Evolutionary conservation across 2,888 invertebrate species (phyloP), one percentile per base, ranked within the genome.

Genomic region (Isoperla grammatica): DNA sequence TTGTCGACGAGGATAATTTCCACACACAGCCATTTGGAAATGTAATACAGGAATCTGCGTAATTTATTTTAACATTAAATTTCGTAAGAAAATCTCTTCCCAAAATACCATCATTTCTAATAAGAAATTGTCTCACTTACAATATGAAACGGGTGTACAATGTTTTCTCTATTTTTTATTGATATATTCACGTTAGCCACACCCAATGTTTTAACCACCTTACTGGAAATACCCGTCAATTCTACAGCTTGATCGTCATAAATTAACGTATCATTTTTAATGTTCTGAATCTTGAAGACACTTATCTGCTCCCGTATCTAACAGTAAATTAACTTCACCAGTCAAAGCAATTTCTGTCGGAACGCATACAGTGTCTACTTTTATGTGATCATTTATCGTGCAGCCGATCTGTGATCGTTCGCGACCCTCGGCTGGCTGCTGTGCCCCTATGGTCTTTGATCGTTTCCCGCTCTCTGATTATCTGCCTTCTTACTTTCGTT

Each of bases 251-350:
- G n/a, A 40, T 40, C 40, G 4, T 40, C 11, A 13, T 59, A 37
- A 19, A 45, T 49, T 56, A 37, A 37, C 8, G 59, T 57, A 40
- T 60, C 57, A n/a, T 29, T 55, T 22, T 56, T 43, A 3, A 61
- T 54, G n/a, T 22, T 45, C 15, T 49, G 42, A 43, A 53, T 13
- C 48, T 61, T 61, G 12, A 63, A 40, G 54, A 63, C 40, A 22
- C 40, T 54, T 59, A 45, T 64, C 62, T 12, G 62, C 60, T 13
- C 62, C 64, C 8, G 56, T 60, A 46, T 64, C 64, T 15, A 59
- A 17, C 42, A 63, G 57, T 35, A 63, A 35, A 20, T 53, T 54
- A n/a, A 35, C 42, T 37, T n/a, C n/a, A n/a, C n/a, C n/a, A n/a
- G n/a, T n/a, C n/a, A n/a, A n/a, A n/a, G n/a, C n/a, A n/a, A n/a